Conservation (phyloP, 2,113 vertebrate species). For the Sceloporus tristichus region DNA sequence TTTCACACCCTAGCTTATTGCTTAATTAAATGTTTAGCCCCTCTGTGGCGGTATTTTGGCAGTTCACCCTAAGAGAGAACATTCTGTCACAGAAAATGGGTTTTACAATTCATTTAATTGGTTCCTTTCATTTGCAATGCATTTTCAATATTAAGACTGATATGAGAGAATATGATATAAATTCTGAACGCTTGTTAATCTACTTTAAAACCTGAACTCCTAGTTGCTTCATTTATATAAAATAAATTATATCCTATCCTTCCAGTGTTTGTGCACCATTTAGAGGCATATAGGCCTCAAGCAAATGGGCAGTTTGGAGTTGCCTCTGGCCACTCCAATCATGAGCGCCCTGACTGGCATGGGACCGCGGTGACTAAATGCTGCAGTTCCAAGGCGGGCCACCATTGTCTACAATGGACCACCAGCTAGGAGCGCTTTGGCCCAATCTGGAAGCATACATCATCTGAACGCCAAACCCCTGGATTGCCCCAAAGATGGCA, state of each 20-base stretch:
- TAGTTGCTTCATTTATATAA: background rate
- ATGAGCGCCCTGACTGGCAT: no score
- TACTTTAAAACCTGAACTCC: background rate
- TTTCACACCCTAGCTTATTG: background rate
- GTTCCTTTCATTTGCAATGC: background rate
- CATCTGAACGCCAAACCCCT: no score
- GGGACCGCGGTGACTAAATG: no score
- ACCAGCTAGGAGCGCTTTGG: no score
- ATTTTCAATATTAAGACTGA: background rate
- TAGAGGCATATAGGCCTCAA: background rate
- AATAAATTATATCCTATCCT: background rate
- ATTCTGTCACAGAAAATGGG: constrained; percentile 4
- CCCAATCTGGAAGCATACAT: no score
- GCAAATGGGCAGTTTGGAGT: no score
- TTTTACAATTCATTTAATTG: background rate
- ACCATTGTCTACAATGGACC: no score
- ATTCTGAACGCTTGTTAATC: constrained; percentile 11
- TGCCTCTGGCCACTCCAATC: no score
- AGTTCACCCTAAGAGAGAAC: background rate
- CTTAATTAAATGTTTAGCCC: background rate
- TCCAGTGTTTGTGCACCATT: background rate
- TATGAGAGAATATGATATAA: background rate
- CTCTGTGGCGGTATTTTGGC: background rate
- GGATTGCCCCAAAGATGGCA: no score
- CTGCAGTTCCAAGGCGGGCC: no score